Base-by-base conservation (phyloP, 2,113 vertebrate species). In the Nerophis lumbriciformis region DNA sequence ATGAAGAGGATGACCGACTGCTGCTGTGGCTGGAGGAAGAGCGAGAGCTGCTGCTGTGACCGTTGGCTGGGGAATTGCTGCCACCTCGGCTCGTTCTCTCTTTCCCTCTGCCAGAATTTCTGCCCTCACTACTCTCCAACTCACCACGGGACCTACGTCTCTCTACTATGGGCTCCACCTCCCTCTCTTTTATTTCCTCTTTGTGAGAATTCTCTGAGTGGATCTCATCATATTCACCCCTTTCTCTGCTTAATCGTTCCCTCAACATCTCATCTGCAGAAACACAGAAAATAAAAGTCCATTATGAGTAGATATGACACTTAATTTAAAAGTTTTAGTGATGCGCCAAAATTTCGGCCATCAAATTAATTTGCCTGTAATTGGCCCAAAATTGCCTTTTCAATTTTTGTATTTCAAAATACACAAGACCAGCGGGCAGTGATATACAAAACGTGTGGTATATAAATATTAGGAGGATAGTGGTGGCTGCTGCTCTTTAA, bases 101-200 rank as follows among this genome's bases (percentile, higher is more conserved):
- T 83, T 90, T 94, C 61, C 84, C 91, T 88, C 93, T 91, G 69
- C 88, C 88, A 16, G 90, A 83, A 71, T 91, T 92, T 84, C 92
- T 95, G 48, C 87, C 85, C 86, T 98, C 97, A 84, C 68, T 73
- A 63, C 88, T 88, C 6, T 90, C 78, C 0, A 85, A 83, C 82
- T 94, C 91, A 77, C 91, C 93, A 75, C 94, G 90, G 75, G 92
- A 91, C 86, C 92, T 94, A 89, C 93, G 95, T 86, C 94, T 94
- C 81, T 98, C 95, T 83, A 86, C 87, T 76, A 89, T 78, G 79
- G 83, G 65, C 86, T 96, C 94, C 68, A 86, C 88, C 69, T 97
- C 94, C 58, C 85, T 90, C 81, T 96, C 94, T 81, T 92, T 96
- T 65, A 89, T 84, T 88, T 98, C 95, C 84, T 93, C 91, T 66